Conservation (phyloP, 2,888 invertebrate species). For the Eugnorisma glareosa region DNA sequence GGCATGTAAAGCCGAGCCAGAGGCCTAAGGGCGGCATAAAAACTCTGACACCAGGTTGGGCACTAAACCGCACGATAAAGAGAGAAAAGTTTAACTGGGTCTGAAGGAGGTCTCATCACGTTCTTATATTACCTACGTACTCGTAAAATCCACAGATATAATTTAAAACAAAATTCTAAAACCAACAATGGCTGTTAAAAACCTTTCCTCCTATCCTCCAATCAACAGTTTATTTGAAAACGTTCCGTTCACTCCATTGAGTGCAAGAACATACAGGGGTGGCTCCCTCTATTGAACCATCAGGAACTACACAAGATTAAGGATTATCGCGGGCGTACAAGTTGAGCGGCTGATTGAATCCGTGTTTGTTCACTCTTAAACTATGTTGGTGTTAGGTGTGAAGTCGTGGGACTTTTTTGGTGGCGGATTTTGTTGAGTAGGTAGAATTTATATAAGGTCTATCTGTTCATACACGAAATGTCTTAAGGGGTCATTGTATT, state of each 20-base stretch:
- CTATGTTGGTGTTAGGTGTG: slow-evolving; percentile 41
- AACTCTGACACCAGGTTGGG: too few species aligned
- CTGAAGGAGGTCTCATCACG: neutral
- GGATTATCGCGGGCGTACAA: slow-evolving; percentile 62
- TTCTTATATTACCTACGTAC: neutral
- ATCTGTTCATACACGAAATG: too few species aligned
- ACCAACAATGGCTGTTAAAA: slow-evolving; percentile 34
- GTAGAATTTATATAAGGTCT: too few species aligned
- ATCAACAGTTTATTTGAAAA: slow-evolving; percentile 54
- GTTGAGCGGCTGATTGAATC: slow-evolving; percentile 63
- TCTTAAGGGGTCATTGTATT: too few species aligned
- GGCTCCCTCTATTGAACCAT: slow-evolving; percentile 70
- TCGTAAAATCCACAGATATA: neutral
- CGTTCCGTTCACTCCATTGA: slow-evolving; percentile 44
- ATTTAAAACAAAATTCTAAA: slow-evolving; percentile 23
- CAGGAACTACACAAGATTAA: slow-evolving; percentile 70
- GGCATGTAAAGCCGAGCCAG: too few species aligned
- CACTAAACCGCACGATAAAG: too few species aligned
- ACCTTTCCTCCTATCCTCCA: slow-evolving; percentile 28
- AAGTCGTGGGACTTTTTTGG: slow-evolving; percentile 34
- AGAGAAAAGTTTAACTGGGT: too few species aligned
- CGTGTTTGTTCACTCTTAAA: slow-evolving; percentile 60
- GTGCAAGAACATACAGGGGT: slow-evolving; percentile 49
- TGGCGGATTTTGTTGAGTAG: neutral
- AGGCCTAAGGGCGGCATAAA: too few species aligned